phyloP scores from a whole-genome alignment of 2,113 vertebrate species.

The Anas platyrhynchos region DNA sequence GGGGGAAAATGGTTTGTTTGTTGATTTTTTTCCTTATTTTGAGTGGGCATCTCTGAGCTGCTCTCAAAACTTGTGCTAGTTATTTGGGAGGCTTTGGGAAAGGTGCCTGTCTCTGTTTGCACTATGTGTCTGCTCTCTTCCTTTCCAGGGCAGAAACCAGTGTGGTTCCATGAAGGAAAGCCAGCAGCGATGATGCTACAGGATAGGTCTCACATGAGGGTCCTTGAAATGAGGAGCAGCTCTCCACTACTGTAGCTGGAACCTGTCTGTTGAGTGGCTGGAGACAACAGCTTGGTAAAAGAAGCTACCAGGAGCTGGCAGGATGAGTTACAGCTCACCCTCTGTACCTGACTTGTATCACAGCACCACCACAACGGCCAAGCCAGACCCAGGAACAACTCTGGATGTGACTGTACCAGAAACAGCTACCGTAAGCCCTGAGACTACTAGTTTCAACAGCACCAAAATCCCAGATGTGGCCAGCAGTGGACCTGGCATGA shows the following conservation, averaged over 20 bases:
- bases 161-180: neutral
- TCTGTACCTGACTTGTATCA: conserved; percentile 55
- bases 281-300: neutral
- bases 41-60: neutral
- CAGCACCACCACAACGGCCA: conserved; percentile 16
- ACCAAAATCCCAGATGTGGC: conserved; percentile 82
- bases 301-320: conserved; percentile 8
- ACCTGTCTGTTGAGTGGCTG: neutral
- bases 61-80: neutral
- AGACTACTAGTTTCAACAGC: conserved; percentile 87
- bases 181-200: neutral
- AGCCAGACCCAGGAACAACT: conserved; percentile 48
- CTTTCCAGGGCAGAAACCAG: neutral
- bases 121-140: neutral
- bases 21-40: neutral
- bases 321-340: conserved; percentile 74
- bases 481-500: conserved; percentile 78
- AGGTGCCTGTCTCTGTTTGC: neutral
- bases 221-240: neutral
- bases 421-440: conserved; percentile 80
- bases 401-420: conserved; percentile 68
- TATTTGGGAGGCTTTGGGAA: neutral
- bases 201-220: neutral
- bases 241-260: neutral
- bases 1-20: neutral